phyloP scores from a whole-genome alignment of 2,797 vertebrate genomes.

The Sphaeramia orbicularis region DNA sequence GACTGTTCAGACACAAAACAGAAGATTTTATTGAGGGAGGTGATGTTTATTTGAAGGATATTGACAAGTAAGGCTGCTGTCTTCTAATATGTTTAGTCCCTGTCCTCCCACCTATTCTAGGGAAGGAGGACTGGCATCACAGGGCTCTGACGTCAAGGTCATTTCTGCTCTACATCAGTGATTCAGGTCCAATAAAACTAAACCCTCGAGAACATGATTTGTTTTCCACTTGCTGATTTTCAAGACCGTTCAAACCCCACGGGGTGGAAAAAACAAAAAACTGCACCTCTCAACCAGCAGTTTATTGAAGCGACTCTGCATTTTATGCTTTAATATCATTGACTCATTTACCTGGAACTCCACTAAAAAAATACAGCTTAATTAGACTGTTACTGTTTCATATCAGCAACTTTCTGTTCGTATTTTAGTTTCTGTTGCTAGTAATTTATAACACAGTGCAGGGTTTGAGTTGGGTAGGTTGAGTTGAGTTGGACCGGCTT shows the following conservation, averaged over 20 bases:
- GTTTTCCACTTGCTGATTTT: conserved; percentile 42
- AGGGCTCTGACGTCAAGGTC: conserved; percentile 57
- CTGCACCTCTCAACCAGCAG: conserved; percentile 7
- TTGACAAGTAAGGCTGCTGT: conserved; percentile 41
- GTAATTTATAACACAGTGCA: too few species aligned
- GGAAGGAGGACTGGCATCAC: conserved; percentile 32
- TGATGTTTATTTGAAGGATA: conserved; percentile 25
- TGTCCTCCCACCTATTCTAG: not conserved
- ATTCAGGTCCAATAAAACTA: conserved; percentile 63
- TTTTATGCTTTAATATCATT: conserved; percentile 3
- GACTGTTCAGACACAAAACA: conserved; percentile 24
- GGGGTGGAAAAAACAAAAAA: conserved; percentile 25
- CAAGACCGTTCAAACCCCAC: conserved; percentile 31
- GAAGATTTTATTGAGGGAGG: conserved; percentile 30
- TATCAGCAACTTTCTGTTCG: too few species aligned
- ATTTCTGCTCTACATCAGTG: conserved; percentile 42
- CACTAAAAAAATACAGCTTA: too few species aligned
- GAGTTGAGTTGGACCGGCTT: too few species aligned
- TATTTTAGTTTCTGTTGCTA: too few species aligned
- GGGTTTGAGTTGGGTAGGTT: too few species aligned
- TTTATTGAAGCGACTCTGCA: not conserved
- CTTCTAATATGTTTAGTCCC: conserved; percentile 22
- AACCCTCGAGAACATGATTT: conserved; percentile 49
- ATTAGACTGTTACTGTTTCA: too few species aligned
- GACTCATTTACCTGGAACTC: not conserved